Percentiles rank a stretch among this genome's conserved stretches.
phyloP scores from a whole-genome alignment of 1,140 invertebrate genomes.

The Globodera rostochiensis region DNA sequence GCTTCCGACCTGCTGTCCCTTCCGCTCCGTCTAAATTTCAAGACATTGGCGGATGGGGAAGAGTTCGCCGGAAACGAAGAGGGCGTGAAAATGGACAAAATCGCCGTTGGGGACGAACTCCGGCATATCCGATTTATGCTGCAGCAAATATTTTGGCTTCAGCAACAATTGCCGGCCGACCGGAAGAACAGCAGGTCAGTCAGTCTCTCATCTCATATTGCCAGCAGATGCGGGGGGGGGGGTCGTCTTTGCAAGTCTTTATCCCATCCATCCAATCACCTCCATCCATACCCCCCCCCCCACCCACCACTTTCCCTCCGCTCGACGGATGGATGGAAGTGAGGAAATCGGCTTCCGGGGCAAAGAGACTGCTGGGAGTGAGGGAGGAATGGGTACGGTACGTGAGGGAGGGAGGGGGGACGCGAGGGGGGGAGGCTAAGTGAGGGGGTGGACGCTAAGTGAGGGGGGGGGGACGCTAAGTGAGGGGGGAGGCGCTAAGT shows the following conservation, averaged over 20 bases:
- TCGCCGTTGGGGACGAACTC: slow-evolving; percentile 25
- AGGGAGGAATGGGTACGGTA: no score
- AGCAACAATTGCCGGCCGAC: slow-evolving; percentile 8
- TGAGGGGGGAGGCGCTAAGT: no score
- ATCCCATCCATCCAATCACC: background rate
- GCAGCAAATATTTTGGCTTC: slow-evolving; percentile 20
- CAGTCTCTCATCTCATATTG: no score
- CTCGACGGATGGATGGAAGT: no score
- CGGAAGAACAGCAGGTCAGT: background rate
- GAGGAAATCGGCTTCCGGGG: no score
- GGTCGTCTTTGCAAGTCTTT: background rate
- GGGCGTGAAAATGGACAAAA: background rate
- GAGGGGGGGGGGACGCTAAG: no score
- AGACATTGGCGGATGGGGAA: background rate
- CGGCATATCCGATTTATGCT: slow-evolving; percentile 38
- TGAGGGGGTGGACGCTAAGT: no score
- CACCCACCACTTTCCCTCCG: no score
- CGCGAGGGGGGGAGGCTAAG: no score
- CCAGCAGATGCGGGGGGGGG: background rate
- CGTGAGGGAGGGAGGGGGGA: no score
- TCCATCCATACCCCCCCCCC: background rate
- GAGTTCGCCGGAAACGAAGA: background rate
- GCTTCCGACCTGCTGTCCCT: slow-evolving; percentile 38
- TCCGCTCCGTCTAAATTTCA: slow-evolving; percentile 29
- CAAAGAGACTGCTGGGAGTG: no score